These are phyloP conservation scores for Leptothorax acervorum DNA, from an alignment of 2,888 invertebrate species.

Conservation along the genomic window DNA sequence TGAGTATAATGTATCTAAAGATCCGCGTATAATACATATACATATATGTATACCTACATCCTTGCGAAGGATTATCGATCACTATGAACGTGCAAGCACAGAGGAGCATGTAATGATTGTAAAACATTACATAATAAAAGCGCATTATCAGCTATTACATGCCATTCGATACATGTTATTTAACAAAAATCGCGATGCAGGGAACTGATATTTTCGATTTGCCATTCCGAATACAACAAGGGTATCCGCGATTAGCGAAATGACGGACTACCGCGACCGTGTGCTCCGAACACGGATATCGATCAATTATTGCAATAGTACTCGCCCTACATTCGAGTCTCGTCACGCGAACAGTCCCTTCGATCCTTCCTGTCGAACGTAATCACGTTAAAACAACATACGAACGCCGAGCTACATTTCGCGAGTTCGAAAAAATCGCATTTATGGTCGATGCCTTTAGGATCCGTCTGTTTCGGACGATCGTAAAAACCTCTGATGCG, in stretches of 20 bases:
- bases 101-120: background rate
- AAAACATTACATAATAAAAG: background rate
- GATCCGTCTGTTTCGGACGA: background rate
- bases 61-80: constrained; percentile 7
- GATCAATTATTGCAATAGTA: constrained; percentile 74
- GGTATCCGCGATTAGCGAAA: constrained; percentile 71
- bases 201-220: constrained; percentile 17
- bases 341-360: constrained; percentile 66
- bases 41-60: background rate
- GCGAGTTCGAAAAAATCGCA: constrained; percentile 12
- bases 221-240: background rate
- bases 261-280: constrained; percentile 58
- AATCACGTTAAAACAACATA: constrained; percentile 65
- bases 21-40: background rate
- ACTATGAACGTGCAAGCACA: background rate
- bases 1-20: background rate
- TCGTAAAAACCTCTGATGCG: constrained; percentile 7
- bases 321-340: constrained; percentile 48
- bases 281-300: constrained; percentile 69
- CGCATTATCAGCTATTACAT: background rate
- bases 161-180: background rate
- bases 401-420: constrained; percentile 10
- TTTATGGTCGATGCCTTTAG: constrained; percentile 14
- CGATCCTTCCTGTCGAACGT: constrained; percentile 59
- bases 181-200: background rate